These are phyloP conservation scores for Drosophila vallismaia DNA, from an alignment of 2,888 invertebrate species.

Conservation along the genomic window DNA sequence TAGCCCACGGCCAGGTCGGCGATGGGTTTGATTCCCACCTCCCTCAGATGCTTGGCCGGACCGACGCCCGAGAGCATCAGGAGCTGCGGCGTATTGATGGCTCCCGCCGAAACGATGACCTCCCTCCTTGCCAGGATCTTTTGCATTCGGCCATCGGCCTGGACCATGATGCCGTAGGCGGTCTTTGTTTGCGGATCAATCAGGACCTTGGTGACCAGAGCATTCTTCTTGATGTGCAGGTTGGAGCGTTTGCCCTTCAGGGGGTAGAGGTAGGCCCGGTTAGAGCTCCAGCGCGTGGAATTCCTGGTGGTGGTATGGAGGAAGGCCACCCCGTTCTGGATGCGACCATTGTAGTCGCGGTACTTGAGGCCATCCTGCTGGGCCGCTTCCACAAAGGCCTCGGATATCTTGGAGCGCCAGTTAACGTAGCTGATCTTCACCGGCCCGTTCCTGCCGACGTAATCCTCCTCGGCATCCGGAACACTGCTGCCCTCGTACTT, in stretches of 20 bases:
- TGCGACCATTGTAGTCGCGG: conserved; percentile 88
- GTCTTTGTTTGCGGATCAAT: conserved; percentile 84
- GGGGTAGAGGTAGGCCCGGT: conserved; percentile 86
- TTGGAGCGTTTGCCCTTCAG: conserved; percentile 85
- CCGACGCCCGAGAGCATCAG: conserved; percentile 91
- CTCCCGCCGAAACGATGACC: conserved; percentile 90
- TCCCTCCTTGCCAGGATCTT: conserved; percentile 86
- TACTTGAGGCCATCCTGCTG: conserved; percentile 87
- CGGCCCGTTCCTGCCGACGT: conserved; percentile 86
- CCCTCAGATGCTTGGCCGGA: conserved; percentile 85
- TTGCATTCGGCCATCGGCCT: conserved; percentile 81
- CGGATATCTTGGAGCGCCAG: conserved; percentile 86
- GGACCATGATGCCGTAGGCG: conserved; percentile 86
- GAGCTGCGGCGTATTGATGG: conserved; percentile 92
- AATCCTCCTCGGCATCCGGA: conserved; percentile 84
- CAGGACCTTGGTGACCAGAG: conserved; percentile 85
- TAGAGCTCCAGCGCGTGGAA: conserved; percentile 86
- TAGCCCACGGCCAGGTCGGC: conserved; percentile 87
- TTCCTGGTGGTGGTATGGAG: conserved; percentile 86
- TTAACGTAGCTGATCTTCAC: conserved; percentile 86
- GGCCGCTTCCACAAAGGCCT: conserved; percentile 87
- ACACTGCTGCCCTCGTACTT: conserved; percentile 90
- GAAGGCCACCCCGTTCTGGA: conserved; percentile 87
- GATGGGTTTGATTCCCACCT: conserved; percentile 85
- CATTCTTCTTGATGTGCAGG: conserved; percentile 86